Evolutionary conservation across 1,140 invertebrate genomes (phyloP).

Genomic region (Trigoniulus corallinus): DNA sequence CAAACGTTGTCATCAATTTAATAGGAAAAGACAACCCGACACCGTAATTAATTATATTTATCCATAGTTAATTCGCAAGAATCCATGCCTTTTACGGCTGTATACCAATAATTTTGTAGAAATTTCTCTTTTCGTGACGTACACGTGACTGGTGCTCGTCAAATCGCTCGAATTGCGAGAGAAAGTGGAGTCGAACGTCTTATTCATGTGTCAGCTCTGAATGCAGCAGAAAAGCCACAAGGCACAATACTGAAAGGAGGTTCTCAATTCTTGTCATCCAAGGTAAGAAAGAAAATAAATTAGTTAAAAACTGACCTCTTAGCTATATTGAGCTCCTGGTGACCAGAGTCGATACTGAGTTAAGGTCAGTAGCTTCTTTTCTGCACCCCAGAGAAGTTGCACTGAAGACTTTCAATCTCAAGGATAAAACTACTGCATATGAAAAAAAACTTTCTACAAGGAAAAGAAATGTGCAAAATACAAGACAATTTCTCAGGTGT

Average conservation of each 20-base stretch:
- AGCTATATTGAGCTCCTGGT: conserved; percentile 1
- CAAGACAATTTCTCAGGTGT: too few species aligned
- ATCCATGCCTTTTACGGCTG: conserved; percentile 3
- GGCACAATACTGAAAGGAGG: conserved; percentile 39
- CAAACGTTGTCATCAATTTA: conserved; percentile 93
- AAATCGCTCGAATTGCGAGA: conserved; percentile 52
- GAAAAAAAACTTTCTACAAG: too few species aligned
- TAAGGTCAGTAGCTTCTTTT: not conserved
- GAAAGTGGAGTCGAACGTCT: conserved; percentile 64
- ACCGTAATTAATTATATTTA: conserved; percentile 26
- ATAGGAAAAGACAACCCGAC: conserved; percentile 86
- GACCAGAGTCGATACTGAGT: not conserved
- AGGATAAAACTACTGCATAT: too few species aligned
- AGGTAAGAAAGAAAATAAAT: conserved; percentile 20
- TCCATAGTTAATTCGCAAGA: not conserved
- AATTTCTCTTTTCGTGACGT: conserved; percentile 72
- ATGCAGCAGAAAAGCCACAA: conserved; percentile 43
- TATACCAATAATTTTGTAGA: conserved; percentile 15
- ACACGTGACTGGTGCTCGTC: conserved; percentile 39
- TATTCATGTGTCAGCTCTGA: conserved; percentile 67
- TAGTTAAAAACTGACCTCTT: conserved; percentile 1
- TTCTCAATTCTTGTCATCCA: conserved; percentile 49
- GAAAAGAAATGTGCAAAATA: too few species aligned
- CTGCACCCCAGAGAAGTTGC: too few species aligned
- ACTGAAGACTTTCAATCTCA: too few species aligned